These are phyloP conservation scores for Caenorhabditis becei DNA, from an alignment of 2,888 invertebrate genomes.

Conservation along the genomic window DNA sequence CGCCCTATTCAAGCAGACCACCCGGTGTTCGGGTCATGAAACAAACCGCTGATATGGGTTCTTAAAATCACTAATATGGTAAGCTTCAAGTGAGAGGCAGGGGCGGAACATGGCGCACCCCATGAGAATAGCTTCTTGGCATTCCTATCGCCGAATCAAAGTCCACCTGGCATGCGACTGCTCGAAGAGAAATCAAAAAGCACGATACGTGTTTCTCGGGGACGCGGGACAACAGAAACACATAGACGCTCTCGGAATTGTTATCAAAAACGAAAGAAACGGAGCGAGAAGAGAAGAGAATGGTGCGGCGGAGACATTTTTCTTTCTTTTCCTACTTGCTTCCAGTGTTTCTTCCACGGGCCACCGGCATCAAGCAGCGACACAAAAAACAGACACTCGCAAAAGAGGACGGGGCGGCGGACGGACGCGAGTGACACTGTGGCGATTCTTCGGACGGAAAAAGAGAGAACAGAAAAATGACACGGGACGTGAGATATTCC, in stretches of 20 bases:
- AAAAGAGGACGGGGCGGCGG: not conserved
- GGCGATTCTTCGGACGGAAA: constrained; percentile 1
- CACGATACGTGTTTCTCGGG: constrained; percentile 11
- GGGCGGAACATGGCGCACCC: constrained; percentile 10
- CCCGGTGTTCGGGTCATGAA: constrained; percentile 1
- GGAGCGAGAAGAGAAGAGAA: constrained; percentile 14
- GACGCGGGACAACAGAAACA: constrained; percentile 29
- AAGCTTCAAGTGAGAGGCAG: not conserved
- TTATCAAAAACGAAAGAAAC: constrained; percentile 46
- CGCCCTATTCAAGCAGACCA: constrained; percentile 19
- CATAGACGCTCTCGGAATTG: constrained; percentile 45
- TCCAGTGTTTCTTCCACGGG: constrained; percentile 8
- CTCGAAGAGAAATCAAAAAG: constrained; percentile 4
- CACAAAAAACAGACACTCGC: not conserved
- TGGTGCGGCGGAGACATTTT: constrained; percentile 19
- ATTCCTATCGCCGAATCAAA: not conserved
- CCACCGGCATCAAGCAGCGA: not conserved
- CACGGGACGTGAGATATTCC: constrained; percentile 8
- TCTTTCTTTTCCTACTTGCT: constrained; percentile 11
- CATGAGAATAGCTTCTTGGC: not conserved
- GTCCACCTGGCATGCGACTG: constrained; percentile 13
- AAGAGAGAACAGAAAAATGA: constrained; percentile 1
- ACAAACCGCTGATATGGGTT: not conserved
- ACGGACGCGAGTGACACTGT: not conserved
- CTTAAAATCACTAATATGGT: too few relatives aligned